Evolutionary conservation across 2,113 vertebrate genomes (phyloP), one percentile per base, ranked within the genome.

Genomic region (Sceloporus tristichus): DNA sequence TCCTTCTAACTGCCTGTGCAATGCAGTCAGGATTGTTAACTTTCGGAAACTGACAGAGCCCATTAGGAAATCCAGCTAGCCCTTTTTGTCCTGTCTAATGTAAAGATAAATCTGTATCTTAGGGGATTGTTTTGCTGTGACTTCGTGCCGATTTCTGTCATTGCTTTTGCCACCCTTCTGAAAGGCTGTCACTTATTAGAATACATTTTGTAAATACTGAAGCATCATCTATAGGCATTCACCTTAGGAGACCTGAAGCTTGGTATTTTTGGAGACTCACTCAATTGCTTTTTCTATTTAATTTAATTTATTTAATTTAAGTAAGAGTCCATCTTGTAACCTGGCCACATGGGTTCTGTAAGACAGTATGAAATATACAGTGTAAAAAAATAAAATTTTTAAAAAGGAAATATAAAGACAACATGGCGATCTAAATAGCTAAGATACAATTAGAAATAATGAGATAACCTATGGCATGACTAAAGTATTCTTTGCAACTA

Each of bases 101-200:
- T 82, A 90, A 93, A 93, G 77, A 92, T 89, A 82, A 78, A 79
- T 54, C 34, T 87, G 86, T 89, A 71, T 92, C 86, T 87, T 25
- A 71, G 90, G 88, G 84, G 91, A 91, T 88, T 86, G 66, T 89
- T 81, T 79, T 83, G 88, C 87, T 89, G 56, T 10, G 42, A 85
- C 89, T 88, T 77, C 59, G 65, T 88, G 85, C 84, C 85, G 90
- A 77, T 29, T 66, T 18, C 85, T 78, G 18, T 56, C 10, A 21
- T 10, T 10, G 83, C 59, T 88, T 59, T 0, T 90, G 92, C 80
- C 68, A 4, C 59, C 91, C 56, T 87, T 92, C 80, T 54, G 79
- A 92, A 71, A n/a, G 87, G 66, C 84, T 94, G 92, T 85, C 92
- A 81, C 87, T 79, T 59, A 40, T 40, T 88, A 80, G 92, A 92